Conservation (phyloP, 2,113 vertebrate genomes). For the Narcine bancroftii region DNA sequence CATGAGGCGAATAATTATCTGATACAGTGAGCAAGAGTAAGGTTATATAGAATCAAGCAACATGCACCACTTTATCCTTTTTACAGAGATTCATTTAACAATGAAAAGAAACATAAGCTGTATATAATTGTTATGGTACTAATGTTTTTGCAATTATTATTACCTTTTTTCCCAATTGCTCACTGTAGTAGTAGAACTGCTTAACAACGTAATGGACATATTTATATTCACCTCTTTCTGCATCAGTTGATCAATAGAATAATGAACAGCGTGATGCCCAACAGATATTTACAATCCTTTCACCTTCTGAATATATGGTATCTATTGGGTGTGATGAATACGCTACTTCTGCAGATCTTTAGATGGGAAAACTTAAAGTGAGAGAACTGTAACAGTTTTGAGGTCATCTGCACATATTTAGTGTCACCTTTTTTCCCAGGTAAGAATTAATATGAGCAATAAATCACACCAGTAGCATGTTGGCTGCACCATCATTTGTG, state of each 20-base stretch:
- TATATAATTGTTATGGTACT: not conserved
- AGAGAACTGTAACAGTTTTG: not conserved
- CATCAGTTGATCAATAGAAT: not conserved
- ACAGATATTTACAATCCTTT: not conserved
- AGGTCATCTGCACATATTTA: not conserved
- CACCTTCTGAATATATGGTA: not conserved
- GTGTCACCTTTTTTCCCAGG: not conserved
- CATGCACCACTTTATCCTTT: not conserved
- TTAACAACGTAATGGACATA: not conserved
- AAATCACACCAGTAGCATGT: not conserved
- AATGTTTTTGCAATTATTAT: not conserved
- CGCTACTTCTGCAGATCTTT: not conserved
- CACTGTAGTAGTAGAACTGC: not conserved
- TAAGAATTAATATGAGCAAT: not conserved
- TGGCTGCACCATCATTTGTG: too few species aligned
- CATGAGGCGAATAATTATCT: conserved; percentile 6
- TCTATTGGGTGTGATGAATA: not conserved
- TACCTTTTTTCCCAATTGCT: not conserved
- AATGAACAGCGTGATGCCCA: not conserved
- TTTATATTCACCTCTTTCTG: not conserved
- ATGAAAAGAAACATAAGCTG: not conserved
- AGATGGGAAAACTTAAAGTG: not conserved
- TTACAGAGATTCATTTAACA: not conserved
- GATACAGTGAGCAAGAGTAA: conserved; percentile 5
- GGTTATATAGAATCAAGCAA: not conserved